Base-by-base conservation (phyloP, 1,140 invertebrate genomes). In the Matsumurasca onukii region DNA sequence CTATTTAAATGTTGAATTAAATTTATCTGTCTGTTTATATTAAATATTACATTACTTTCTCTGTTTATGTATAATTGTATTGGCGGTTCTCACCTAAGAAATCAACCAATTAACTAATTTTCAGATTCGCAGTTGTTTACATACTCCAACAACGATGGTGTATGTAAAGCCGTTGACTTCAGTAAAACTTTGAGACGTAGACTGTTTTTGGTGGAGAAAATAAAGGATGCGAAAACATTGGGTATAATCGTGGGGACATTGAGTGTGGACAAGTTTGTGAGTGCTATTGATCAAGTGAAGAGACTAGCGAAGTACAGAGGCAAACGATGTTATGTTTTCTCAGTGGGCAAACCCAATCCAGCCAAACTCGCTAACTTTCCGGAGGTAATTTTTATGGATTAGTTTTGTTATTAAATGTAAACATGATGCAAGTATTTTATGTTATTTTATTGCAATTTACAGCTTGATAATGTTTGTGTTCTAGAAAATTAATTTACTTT, bases 331-430 rank as follows among this genome's bases (percentile, higher is more conserved):
- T 97, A 98, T 75, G 89, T 93, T n/a, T 87, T 98, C 52, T 91
- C 91, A 31, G 90, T 98, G 64, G 95, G 95, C 1, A 95, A 95
- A 80, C 89, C 94, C 20, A 98, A 95, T 84, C 88, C 91, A 49
- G 88, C 91, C 0, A 98, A 98, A 80, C 80, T 98, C 66, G 94
- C 94, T 0, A 98, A 98, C 81, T 94, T 97, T 80, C 86, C 90
- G 64, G 93, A 97, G 82, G 89, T 91, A 79, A 78, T 71, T 74
- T 45, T 45, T 45, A 12, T 45, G n/a, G n/a, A n/a, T n/a, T n/a
- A n/a, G n/a, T n/a, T n/a, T n/a, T n/a, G n/a, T n/a, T n/a, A n/a
- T n/a, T n/a, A n/a, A n/a, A n/a, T n/a, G n/a, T n/a, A n/a, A n/a
- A n/a, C n/a, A n/a, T n/a, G n/a, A n/a, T n/a, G n/a, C n/a, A n/a